phyloP scores from a whole-genome alignment of 2,113 vertebrate genomes.

The Galbula dea region DNA sequence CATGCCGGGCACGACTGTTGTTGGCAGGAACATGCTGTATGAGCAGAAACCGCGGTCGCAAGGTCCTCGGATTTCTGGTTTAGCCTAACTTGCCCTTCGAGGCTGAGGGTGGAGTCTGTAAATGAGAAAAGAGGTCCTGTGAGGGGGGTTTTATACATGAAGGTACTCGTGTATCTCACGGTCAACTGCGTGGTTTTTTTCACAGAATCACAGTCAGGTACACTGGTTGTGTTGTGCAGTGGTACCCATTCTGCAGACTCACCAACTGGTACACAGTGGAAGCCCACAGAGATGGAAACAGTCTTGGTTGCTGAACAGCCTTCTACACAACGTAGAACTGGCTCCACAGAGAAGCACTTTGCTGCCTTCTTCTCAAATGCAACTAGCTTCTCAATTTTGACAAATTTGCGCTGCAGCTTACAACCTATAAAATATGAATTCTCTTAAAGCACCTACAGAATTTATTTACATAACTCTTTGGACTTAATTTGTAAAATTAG shows the following conservation, averaged over 20 bases:
- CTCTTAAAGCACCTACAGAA: not conserved
- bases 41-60: not conserved
- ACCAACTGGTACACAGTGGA: conserved; percentile 73
- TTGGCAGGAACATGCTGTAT: not conserved
- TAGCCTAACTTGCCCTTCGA: not conserved
- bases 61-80: conserved; percentile 28
- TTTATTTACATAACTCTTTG: not conserved
- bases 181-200: rapidly evolving
- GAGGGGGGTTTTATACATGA: rapidly evolving
- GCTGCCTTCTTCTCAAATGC: conserved; percentile 51
- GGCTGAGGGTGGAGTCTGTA: not conserved
- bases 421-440: conserved; percentile 60
- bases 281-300: conserved; percentile 61
- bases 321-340: conserved; percentile 71
- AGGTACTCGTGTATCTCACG: not conserved
- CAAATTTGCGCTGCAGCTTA: conserved; percentile 63
- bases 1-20: not conserved
- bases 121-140: not conserved
- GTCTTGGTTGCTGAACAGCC: conserved; percentile 65
- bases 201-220: rapidly evolving
- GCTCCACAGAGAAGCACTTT: conserved; percentile 76
- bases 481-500: not conserved
- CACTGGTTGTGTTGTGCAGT: rapidly evolving
- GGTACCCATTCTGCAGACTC: not conserved
- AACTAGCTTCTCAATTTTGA: conserved; percentile 70